Evolutionary conservation across 2,888 invertebrate genomes (phyloP).

Genomic region (Drosophila silvestris): DNA sequence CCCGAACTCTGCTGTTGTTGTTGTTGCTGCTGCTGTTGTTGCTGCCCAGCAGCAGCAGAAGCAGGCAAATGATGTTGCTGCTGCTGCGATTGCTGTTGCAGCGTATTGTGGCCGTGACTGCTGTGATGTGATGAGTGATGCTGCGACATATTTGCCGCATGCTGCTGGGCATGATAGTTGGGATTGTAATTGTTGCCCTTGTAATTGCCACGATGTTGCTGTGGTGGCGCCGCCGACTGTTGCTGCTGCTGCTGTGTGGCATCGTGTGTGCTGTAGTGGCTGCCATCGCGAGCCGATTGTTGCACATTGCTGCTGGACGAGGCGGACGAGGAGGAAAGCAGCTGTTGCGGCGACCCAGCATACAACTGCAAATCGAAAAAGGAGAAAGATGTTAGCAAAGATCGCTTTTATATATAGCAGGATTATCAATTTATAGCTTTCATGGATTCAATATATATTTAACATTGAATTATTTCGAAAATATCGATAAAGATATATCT

Average conservation of each 20-base stretch:
- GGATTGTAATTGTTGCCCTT: slow-evolving; percentile 83
- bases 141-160: slow-evolving; percentile 66
- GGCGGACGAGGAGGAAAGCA: slow-evolving; percentile 57
- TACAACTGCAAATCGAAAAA: slow-evolving; percentile 57
- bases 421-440: background rate
- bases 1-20: slow-evolving; percentile 59
- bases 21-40: slow-evolving; percentile 63
- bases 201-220: slow-evolving; percentile 78
- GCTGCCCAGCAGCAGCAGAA: slow-evolving; percentile 35
- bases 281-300: slow-evolving; percentile 58
- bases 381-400: slow-evolving; percentile 2
- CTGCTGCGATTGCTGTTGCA: slow-evolving; percentile 65
- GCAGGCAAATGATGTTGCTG: slow-evolving; percentile 61
- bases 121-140: slow-evolving; percentile 61
- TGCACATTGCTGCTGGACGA: slow-evolving; percentile 60
- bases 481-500: background rate
- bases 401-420: background rate
- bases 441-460: too few relatives aligned
- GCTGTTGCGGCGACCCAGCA: slow-evolving; percentile 73
- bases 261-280: slow-evolving; percentile 75
- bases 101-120: slow-evolving; percentile 47
- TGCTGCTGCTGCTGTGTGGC: slow-evolving; percentile 44
- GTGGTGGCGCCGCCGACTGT: slow-evolving; percentile 27
- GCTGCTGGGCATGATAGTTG: slow-evolving; percentile 80
- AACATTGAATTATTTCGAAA: background rate